A percentile compares a stretch with the other conserved stretches of the same genome.
Conservation (phyloP, 2,888 invertebrate genomes). For the Drosophila neonasuta region DNA sequence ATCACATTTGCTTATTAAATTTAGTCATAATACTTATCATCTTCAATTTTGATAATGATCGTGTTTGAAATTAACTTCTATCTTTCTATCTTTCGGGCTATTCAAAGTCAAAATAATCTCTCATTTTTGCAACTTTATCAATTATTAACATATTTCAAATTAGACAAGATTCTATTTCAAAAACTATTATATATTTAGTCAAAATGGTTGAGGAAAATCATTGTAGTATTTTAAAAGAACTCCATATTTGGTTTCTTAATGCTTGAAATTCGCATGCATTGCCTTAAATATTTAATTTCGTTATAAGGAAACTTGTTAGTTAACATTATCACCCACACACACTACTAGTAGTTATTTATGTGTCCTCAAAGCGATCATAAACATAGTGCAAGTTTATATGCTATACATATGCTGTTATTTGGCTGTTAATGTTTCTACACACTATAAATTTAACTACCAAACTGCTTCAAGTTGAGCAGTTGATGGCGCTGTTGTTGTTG, state of each 20-base stretch:
- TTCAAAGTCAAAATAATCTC: no score
- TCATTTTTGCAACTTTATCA: no score
- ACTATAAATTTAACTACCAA: slow-evolving; percentile 5
- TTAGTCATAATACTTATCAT: no score
- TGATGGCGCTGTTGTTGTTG: neutral
- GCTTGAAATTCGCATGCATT: neutral
- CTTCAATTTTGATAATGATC: no score
- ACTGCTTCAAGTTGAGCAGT: slow-evolving; percentile 4
- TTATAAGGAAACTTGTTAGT: neutral
- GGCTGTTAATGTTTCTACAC: neutral
- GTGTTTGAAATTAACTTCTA: no score
- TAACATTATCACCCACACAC: neutral
- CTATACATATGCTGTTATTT: neutral
- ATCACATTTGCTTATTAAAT: no score
- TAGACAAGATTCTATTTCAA: no score
- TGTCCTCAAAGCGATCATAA: slow-evolving; percentile 2
- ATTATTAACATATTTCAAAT: no score
- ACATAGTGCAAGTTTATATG: neutral
- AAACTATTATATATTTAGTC: no score
- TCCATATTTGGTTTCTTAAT: neutral
- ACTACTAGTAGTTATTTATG: neutral
- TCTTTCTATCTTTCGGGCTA: no score
- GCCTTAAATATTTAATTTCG: neutral
- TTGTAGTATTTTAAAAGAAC: no score
- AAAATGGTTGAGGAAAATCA: no score